phyloP scores from a whole-genome alignment of 2,888 invertebrate genomes.

The Apamea monoglypha region DNA sequence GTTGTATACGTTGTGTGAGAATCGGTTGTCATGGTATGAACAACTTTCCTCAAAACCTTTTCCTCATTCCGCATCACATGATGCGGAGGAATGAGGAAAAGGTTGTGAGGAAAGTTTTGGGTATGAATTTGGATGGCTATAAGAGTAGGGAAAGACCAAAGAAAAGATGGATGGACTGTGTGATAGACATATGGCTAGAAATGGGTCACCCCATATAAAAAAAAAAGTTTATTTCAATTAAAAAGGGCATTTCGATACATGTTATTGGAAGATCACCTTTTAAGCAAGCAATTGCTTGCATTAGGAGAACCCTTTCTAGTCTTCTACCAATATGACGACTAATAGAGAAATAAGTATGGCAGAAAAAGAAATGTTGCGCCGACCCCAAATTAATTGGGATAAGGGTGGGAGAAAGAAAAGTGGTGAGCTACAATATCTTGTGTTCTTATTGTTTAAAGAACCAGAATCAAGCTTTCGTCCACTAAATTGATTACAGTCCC shows the following conservation, averaged over 20 bases:
- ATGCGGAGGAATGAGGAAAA: background rate
- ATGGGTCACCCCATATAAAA: background rate
- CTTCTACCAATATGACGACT: background rate
- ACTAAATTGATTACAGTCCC: too few species aligned
- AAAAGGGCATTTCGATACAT: too few species aligned
- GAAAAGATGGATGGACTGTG: background rate
- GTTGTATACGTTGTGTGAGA: background rate
- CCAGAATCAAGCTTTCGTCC: background rate
- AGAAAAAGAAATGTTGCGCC: background rate
- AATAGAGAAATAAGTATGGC: background rate
- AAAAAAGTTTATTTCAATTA: too few species aligned
- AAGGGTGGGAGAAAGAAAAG: background rate
- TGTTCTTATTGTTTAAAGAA: background rate
- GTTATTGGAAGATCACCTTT: too few species aligned
- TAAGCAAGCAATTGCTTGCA: too few species aligned
- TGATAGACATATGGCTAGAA: background rate
- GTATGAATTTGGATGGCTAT: background rate
- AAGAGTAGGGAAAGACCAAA: background rate
- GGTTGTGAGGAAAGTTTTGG: background rate
- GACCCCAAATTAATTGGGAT: background rate
- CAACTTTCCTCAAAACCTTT: too few species aligned
- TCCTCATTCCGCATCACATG: background rate
- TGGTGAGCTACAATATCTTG: background rate
- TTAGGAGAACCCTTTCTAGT: background rate
- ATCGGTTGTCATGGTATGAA: background rate